A percentile compares a stretch with the other conserved stretches of the same genome.
These are phyloP conservation scores for Sebastes flavidus DNA, from an alignment of 2,797 vertebrate genomes.

Conservation along the genomic window DNA sequence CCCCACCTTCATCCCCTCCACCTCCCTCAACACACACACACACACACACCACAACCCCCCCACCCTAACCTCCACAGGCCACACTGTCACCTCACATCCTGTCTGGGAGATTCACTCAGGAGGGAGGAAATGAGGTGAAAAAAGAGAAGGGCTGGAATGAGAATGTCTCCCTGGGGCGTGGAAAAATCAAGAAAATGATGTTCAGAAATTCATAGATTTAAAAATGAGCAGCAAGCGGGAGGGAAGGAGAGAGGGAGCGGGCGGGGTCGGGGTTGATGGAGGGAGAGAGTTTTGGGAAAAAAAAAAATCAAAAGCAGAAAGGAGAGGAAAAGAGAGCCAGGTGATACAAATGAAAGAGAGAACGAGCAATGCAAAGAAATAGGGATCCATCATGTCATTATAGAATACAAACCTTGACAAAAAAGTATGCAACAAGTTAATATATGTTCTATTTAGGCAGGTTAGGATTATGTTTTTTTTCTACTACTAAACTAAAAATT, in stretches of 20 bases:
- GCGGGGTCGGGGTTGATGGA: neutral
- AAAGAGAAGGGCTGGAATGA: constrained; percentile 78
- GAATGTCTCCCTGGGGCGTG: constrained; percentile 78
- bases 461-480: constrained; percentile 5
- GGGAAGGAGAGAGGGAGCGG: constrained; percentile 33
- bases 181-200: constrained; percentile 84
- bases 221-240: constrained; percentile 79
- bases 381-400: constrained; percentile 31
- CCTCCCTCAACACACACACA: neutral
- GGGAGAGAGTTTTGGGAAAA: neutral
- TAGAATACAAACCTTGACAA: constrained; percentile 19
- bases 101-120: constrained; percentile 74
- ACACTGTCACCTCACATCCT: constrained; percentile 75
- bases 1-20: neutral
- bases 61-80: constrained; percentile 56
- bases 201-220: constrained; percentile 87
- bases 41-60: neutral
- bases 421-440: constrained; percentile 37
- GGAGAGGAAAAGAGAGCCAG: neutral
- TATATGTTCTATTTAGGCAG: constrained; percentile 45
- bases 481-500: constrained; percentile 31
- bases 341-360: constrained; percentile 23
- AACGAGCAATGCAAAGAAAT: constrained; percentile 23
- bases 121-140: constrained; percentile 78
- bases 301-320: constrained; percentile 12